A percentile compares a stretch with the other conserved stretches of the same genome.
Conservation (phyloP, 2,888 invertebrate species). For the Tenthredo scrophulariae region DNA sequence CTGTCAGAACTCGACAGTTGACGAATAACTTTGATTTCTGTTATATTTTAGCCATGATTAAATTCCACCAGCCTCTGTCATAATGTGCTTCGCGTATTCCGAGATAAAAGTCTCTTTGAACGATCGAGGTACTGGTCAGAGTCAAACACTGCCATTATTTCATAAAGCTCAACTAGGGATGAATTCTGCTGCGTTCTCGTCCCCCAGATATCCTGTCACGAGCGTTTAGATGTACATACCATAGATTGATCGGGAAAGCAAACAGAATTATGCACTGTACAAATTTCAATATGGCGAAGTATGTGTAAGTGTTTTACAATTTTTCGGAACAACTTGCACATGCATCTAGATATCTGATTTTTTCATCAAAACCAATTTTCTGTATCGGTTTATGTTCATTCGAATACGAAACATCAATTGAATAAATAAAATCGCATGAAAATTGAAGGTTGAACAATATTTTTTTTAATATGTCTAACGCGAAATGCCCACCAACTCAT, state of each 20-base stretch:
- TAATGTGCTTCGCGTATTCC: neutral
- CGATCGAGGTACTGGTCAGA: neutral
- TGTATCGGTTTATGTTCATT: neutral
- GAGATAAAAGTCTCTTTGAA: constrained; percentile 15
- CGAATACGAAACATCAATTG: neutral
- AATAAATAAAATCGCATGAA: neutral
- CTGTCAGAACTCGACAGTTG: neutral
- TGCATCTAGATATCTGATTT: neutral
- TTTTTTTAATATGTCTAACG: neutral
- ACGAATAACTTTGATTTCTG: neutral
- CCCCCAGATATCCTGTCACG: constrained; percentile 29
- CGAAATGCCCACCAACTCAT: constrained; percentile 60
- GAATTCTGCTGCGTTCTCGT: constrained; percentile 56
- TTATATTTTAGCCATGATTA: neutral
- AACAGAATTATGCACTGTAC: neutral
- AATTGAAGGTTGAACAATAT: neutral
- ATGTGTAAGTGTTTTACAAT: neutral
- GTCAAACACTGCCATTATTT: constrained; percentile 72
- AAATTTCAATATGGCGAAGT: neutral
- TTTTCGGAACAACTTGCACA: neutral
- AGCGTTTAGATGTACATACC: constrained; percentile 8
- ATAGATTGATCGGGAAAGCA: constrained; percentile 7
- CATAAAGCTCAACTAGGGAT: constrained; percentile 69
- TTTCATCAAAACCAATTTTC: neutral
- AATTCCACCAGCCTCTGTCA: neutral